These are phyloP conservation scores for Rhynchophorus ferrugineus DNA, from an alignment of 1,140 invertebrate genomes.

Conservation along the genomic window DNA sequence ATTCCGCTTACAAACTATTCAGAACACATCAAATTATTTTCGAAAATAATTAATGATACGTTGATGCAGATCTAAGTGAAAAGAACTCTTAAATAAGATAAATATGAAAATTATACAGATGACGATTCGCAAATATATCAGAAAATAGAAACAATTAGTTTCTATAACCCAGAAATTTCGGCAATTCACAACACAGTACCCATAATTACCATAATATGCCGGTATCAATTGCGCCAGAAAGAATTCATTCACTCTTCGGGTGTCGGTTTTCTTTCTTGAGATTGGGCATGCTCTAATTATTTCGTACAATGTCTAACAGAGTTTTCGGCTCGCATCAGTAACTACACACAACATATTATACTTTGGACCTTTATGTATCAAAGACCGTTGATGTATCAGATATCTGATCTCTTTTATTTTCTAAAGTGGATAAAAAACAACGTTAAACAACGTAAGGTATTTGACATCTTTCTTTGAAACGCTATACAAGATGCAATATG, in stretches of 20 bases:
- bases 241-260: conserved; percentile 13
- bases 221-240: conserved; percentile 18
- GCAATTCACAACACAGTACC: conserved; percentile 5
- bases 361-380: conserved; percentile 22
- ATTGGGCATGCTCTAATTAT: conserved; percentile 25
- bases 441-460: neutral
- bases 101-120: no score
- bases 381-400: conserved; percentile 10
- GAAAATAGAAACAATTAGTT: neutral
- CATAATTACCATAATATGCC: conserved; percentile 12
- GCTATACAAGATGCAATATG: no score
- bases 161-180: conserved; percentile 2
- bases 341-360: conserved; percentile 21
- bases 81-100: no score
- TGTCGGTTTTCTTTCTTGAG: conserved; percentile 22
- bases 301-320: conserved; percentile 26
- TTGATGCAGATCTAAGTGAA: no score
- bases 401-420: conserved; percentile 14
- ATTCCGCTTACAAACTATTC: no score
- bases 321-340: conserved; percentile 24
- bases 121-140: no score
- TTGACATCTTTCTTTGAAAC: neutral
- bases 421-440: conserved; percentile 16
- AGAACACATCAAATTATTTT: no score
- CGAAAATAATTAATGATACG: no score